Percentiles rank a stretch among this genome's conserved stretches.
phyloP scores from a whole-genome alignment of 2,113 vertebrate species.

The Seriola dumerili region DNA sequence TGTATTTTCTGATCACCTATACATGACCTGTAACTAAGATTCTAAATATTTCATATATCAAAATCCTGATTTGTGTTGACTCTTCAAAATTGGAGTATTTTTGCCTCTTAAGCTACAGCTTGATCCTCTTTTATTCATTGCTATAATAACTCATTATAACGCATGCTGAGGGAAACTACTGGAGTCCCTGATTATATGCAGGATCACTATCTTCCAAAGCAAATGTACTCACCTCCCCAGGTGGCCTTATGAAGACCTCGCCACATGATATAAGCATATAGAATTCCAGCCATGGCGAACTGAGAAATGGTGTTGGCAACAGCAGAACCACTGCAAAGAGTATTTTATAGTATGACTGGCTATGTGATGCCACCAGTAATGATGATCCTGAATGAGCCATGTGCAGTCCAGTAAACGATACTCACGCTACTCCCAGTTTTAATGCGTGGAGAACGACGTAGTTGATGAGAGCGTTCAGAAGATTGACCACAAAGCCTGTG shows the following conservation, averaged over 20 bases:
- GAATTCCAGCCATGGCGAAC: slow-evolving; percentile 83
- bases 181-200: neutral
- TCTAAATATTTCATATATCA: too few species aligned
- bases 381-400: neutral
- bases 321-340: slow-evolving; percentile 88
- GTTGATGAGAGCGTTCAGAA: slow-evolving; percentile 90
- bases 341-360: neutral
- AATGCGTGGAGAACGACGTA: slow-evolving; percentile 88
- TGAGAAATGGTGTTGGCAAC: slow-evolving; percentile 88
- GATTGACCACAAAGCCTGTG: slow-evolving; percentile 88
- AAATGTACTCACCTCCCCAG: slow-evolving; percentile 87
- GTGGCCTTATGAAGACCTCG: slow-evolving; percentile 88
- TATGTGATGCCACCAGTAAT: neutral
- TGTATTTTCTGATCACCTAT: too few species aligned
- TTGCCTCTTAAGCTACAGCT: neutral
- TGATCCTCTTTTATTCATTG: neutral
- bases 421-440: slow-evolving; percentile 91
- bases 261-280: slow-evolving; percentile 86
- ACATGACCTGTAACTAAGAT: too few species aligned
- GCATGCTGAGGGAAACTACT: neutral
- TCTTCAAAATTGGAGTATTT: too few species aligned
- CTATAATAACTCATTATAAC: neutral
- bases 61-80: neutral
- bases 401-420: slow-evolving; percentile 45
- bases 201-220: neutral